Evolutionary conservation across 2,113 vertebrate genomes (phyloP), one percentile per base, ranked within the genome.

Genomic region (Mus spicilegus): DNA sequence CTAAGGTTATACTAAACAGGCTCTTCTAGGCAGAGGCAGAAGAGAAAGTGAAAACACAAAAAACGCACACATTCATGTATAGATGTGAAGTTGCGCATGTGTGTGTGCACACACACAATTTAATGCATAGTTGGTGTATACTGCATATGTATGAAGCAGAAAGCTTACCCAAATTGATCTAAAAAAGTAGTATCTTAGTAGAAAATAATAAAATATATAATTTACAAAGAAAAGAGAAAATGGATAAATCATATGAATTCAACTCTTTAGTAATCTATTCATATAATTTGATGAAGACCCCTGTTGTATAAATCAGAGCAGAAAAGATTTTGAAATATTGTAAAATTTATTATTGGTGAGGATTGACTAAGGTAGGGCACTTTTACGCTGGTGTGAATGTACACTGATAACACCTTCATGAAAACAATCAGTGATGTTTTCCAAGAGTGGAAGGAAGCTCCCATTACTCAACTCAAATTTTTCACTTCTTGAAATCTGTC

Each of bases 291-390:
- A 82, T 93, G 36, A 80, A 80, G 87, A 56, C 5, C 36, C 2
- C 61, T 46, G 46, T 87, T 91, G 46, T 39, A 54, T 30, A 94
- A 58, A 54, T 75, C 39, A 82, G n/a, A 91, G 51, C 36, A 78
- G 63, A 42, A 76, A 87, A 78, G 12, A 69, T 73, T 84, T 93
- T 93, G 82, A 92, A 93, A 96, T 95, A 67, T 76, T 69, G 19
- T 81, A 36, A n/a, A 49, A 75, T n/a, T 77, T 36, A 61, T 30
- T 89, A 16, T 51, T 89, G 46, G 42, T 54, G 63, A 87, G 30
- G 42, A 51, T 80, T 94, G 39, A 54, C n/a, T 76, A 36, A 67
- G 58, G 56, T 22, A 49, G 51, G 24, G 7, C 1, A 7, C 33
- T 28, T 14, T 14, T 3, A 3, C 1, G 22, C n/a, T 87, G 9